phyloP scores from a whole-genome alignment of 1,140 invertebrate species.

The Gonioctena quinquepunctata region DNA sequence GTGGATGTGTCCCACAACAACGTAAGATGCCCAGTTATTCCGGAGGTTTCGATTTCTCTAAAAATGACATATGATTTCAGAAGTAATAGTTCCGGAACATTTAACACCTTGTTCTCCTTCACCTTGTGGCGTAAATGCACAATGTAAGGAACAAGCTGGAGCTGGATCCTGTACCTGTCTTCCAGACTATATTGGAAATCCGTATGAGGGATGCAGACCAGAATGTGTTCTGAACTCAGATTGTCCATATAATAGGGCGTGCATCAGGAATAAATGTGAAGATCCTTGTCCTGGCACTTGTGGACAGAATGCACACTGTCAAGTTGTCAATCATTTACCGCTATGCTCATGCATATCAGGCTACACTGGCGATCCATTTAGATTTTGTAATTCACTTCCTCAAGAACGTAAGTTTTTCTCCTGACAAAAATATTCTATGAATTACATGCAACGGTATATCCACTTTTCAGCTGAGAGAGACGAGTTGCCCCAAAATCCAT shows the following conservation, averaged over 20 bases:
- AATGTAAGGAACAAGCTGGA: conserved; percentile 65
- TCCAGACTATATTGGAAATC: conserved; percentile 72
- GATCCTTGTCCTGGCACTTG: conserved; percentile 71
- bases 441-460: conserved; percentile 18
- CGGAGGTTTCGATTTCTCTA: not conserved
- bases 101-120: conserved; percentile 64
- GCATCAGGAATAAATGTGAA: conserved; percentile 65
- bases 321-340: conserved; percentile 63
- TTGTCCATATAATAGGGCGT: conserved; percentile 64
- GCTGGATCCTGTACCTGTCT: conserved; percentile 71
- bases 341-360: conserved; percentile 62
- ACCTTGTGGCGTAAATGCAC: conserved; percentile 71
- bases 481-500: conserved; percentile 61
- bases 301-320: conserved; percentile 65
- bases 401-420: conserved; percentile 51
- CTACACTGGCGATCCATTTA: conserved; percentile 67
- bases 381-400: conserved; percentile 56
- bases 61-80: conserved; percentile 38
- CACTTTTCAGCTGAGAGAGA: conserved; percentile 47
- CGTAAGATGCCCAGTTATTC: conserved; percentile 22
- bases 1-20: conserved; percentile 59
- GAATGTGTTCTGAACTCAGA: conserved; percentile 69
- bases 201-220: conserved; percentile 69
- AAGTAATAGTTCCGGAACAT: conserved; percentile 49
- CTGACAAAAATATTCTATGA: conserved; percentile 46